Conservation (phyloP, 1,140 invertebrate species). For the Sycobia sp. region DNA sequence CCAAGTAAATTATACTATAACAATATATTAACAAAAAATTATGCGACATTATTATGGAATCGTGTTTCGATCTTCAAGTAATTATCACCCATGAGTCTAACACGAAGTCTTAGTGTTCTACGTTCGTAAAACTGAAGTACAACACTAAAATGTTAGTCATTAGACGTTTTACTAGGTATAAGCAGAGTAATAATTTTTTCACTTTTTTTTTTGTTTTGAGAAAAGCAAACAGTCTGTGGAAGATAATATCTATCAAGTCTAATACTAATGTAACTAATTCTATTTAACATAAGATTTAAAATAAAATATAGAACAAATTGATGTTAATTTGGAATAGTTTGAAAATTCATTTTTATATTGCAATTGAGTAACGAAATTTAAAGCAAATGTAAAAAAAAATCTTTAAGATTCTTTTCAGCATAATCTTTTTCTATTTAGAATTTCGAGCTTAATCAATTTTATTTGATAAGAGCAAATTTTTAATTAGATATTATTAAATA, state of each 20-base stretch:
- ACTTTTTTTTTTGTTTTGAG: background rate
- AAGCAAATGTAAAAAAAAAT: no score
- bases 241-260: background rate
- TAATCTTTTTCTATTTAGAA: background rate
- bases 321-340: background rate
- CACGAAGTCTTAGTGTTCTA: background rate
- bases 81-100: background rate
- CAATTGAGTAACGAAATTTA: no score
- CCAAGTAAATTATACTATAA: constrained; percentile 32
- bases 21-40: constrained; percentile 20
- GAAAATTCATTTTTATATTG: no score
- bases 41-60: background rate
- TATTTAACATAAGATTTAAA: background rate
- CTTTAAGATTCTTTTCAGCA: background rate
- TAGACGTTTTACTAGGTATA: no score
- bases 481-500: no score
- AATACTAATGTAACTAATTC: background rate
- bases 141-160: background rate
- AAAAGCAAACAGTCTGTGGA: background rate
- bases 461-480: no score
- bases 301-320: constrained; percentile 9
- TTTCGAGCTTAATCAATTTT: background rate
- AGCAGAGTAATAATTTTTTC: no score
- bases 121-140: background rate
- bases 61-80: background rate